These are phyloP conservation scores for Drosophila testacea DNA, from an alignment of 2,888 invertebrate genomes.

Conservation along the genomic window DNA sequence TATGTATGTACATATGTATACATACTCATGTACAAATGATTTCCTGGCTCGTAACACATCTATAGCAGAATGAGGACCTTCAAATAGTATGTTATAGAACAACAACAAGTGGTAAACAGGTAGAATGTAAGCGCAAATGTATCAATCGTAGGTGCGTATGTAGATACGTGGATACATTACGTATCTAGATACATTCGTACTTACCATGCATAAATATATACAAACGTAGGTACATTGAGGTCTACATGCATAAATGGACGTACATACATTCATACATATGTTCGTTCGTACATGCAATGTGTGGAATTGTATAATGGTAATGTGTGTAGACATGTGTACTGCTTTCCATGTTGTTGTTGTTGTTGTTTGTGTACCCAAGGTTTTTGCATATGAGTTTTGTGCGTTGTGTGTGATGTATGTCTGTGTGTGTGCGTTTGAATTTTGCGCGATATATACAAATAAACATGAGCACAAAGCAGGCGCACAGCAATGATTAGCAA, in stretches of 20 bases:
- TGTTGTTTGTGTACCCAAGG: slow-evolving; percentile 14
- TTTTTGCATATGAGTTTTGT: slow-evolving; percentile 68
- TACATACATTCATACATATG: slow-evolving; percentile 30
- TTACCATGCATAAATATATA: no score
- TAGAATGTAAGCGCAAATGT: slow-evolving; percentile 3
- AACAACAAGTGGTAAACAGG: slow-evolving; percentile 6
- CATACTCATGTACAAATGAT: no score
- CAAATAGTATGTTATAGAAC: neutral
- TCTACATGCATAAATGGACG: slow-evolving; percentile 4
- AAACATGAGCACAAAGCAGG: slow-evolving; percentile 80
- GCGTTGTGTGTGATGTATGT: no score
- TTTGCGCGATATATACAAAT: slow-evolving; percentile 82
- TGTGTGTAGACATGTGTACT: slow-evolving; percentile 25
- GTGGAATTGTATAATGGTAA: slow-evolving; percentile 28
- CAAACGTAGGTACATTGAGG: no score
- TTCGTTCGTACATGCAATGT: slow-evolving; percentile 6
- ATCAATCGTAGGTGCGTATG: neutral
- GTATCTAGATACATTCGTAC: no score
- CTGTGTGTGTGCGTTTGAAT: no score
- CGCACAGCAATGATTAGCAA: slow-evolving; percentile 76
- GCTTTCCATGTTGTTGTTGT: slow-evolving; percentile 29
- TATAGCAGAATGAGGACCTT: neutral
- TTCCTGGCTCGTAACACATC: neutral
- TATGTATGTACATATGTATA: no score
- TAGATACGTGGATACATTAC: slow-evolving; percentile 5